Evolutionary conservation across 2,113 vertebrate species (phyloP), one percentile per base, ranked within the genome.

Genomic region (Phyllostomus hastatus): DNA sequence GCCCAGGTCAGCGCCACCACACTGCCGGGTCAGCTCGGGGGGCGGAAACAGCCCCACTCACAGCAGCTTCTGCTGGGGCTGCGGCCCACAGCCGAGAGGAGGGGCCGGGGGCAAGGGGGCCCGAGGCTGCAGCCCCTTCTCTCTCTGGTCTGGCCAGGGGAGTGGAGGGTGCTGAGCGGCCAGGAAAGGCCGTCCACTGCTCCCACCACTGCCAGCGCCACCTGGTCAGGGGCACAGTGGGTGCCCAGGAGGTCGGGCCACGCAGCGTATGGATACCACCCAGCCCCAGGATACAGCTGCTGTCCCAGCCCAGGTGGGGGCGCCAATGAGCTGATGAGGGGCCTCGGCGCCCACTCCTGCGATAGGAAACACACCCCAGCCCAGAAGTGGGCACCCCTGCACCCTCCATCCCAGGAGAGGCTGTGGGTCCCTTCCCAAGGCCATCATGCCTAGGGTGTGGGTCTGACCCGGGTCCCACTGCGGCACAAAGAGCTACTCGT

Each of bases 171-270:
- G 4, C 90, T 54, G 57, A 70, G 92, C 0, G 0, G 5, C 79
- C 4, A 1, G 87, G 70, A 95, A 73, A 92, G 10, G 95, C 90
- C 54, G 22, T 88, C 94, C 87, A 93, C 86, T 91, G 73, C 89
- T 61, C 52, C 86, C 81, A 83, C 54, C 66, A 8, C 5, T 1
- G 76, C 82, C 73, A 7, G 7, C 1, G 73, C 95, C 94, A 95
- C 59, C 82, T 94, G 94, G 96, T 94, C 92, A 92, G 75, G 78
- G 66, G 50, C 97, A 89, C 96, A 79, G 93, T 26, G 20, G 96
- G 95, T 0, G 22, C 86, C 10, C 0, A 14, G 84, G 81, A 70
- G 50, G 73, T 69, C 0, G 0, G 66, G 88, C 96, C 88, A 72
- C 73, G 72, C 69, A 38, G 90, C 95, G 90, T 67, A 93, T 4